Evolutionary conservation across 2,888 invertebrate species (phyloP).

Genomic region (Tachystola acroxantha): DNA sequence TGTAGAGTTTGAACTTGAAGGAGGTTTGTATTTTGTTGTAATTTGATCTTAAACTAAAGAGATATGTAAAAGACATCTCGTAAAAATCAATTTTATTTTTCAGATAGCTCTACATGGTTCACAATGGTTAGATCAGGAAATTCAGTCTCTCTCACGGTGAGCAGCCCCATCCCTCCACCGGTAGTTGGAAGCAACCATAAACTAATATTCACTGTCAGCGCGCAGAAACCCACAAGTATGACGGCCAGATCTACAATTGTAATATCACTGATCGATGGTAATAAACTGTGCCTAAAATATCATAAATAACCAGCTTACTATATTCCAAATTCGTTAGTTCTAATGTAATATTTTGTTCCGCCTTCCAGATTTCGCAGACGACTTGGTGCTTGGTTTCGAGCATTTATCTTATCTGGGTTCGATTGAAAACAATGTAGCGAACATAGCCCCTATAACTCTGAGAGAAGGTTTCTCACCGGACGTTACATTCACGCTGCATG

Average conservation of each 20-base stretch:
- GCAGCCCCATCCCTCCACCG: slow-evolving; percentile 13
- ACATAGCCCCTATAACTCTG: slow-evolving; percentile 25
- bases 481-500: slow-evolving; percentile 24
- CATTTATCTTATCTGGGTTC: slow-evolving; percentile 25
- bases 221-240: slow-evolving; percentile 12
- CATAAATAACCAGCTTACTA: neutral
- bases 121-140: slow-evolving; percentile 3
- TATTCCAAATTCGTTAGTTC: too few relatives aligned
- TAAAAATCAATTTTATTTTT: slow-evolving; percentile 17
- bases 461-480: slow-evolving; percentile 23
- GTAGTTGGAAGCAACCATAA: slow-evolving; percentile 16
- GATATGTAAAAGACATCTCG: too few relatives aligned
- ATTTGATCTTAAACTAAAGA: too few relatives aligned
- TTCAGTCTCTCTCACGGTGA: slow-evolving; percentile 6
- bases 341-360: too few relatives aligned
- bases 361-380: slow-evolving; percentile 14
- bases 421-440: slow-evolving; percentile 17
- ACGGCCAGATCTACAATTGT: slow-evolving; percentile 17
- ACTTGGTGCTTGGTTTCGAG: slow-evolving; percentile 26
- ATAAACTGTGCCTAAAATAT: slow-evolving; percentile 12
- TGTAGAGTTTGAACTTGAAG: slow-evolving; percentile 22
- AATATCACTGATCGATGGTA: slow-evolving; percentile 17
- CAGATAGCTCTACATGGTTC: slow-evolving; percentile 17
- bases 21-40: slow-evolving; percentile 25
- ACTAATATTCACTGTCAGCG: slow-evolving; percentile 15